Percentiles rank a stretch among this genome's conserved stretches.
Conservation (phyloP, 2,888 invertebrate genomes). For the Ornithoptera priamus region DNA sequence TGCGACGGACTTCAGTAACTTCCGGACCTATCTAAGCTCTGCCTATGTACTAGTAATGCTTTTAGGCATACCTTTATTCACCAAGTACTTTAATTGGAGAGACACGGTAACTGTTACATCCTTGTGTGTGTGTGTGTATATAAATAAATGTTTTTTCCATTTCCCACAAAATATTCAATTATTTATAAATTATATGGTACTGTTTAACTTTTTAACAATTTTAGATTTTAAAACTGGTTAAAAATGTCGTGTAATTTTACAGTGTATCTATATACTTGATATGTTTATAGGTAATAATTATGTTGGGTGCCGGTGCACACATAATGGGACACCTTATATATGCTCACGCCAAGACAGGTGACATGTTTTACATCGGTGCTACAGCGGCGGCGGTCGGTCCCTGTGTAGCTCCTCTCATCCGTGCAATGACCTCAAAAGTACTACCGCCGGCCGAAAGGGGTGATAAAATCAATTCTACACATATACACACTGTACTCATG, state of each 20-base stretch:
- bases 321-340: slow-evolving; percentile 85
- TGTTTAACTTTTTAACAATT: too few relatives aligned
- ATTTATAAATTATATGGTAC: neutral
- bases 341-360: slow-evolving; percentile 77
- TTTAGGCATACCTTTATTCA: slow-evolving; percentile 85
- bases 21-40: slow-evolving; percentile 85
- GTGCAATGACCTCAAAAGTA: slow-evolving; percentile 91
- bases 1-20: slow-evolving; percentile 84
- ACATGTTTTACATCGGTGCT: slow-evolving; percentile 86
- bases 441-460: slow-evolving; percentile 86
- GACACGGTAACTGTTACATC: slow-evolving; percentile 78
- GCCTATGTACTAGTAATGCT: slow-evolving; percentile 86
- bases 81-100: slow-evolving; percentile 82
- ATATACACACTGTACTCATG: too few relatives aligned
- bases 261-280: too few relatives aligned
- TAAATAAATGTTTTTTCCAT: neutral
- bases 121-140: too few relatives aligned
- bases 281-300: slow-evolving; percentile 80
- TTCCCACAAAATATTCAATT: too few relatives aligned
- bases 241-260: too few relatives aligned
- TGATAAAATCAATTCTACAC: slow-evolving; percentile 36
- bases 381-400: slow-evolving; percentile 87
- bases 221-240: too few relatives aligned
- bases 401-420: slow-evolving; percentile 87
- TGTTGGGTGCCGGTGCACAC: slow-evolving; percentile 86